Evolutionary conservation across 2,888 invertebrate species (phyloP).

Genomic region (Hydraecia micacea): DNA sequence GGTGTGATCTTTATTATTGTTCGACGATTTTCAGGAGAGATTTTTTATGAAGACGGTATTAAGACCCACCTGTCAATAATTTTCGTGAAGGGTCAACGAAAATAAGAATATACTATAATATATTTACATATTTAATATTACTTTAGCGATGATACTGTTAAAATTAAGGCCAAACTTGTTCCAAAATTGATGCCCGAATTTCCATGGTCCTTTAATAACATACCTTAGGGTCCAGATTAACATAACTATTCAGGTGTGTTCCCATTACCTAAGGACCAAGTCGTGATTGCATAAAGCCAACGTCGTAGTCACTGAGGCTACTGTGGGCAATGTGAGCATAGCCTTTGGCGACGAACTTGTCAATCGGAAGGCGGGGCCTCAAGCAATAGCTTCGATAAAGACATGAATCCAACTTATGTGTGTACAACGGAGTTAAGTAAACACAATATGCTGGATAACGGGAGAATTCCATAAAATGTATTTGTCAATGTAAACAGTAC

Average conservation of each 20-base stretch:
- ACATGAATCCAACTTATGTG: slow-evolving; percentile 46
- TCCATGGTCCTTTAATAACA: slow-evolving; percentile 1
- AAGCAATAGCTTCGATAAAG: slow-evolving; percentile 50
- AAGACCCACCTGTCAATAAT: slow-evolving; percentile 35
- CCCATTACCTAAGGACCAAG: slow-evolving; percentile 3
- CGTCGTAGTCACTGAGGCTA: slow-evolving; percentile 1
- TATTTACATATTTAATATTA: background rate
- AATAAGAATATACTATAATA: background rate
- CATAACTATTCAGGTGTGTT: slow-evolving; percentile 25
- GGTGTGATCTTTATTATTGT: slow-evolving; percentile 70
- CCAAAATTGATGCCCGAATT: background rate
- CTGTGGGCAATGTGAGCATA: slow-evolving; percentile 14
- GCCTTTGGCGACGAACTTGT: slow-evolving; percentile 50
- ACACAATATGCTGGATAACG: slow-evolving; percentile 57
- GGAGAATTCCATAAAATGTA: slow-evolving; percentile 54
- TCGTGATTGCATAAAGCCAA: slow-evolving; percentile 53
- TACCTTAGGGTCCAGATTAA: slow-evolving; percentile 10
- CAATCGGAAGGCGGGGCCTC: slow-evolving; percentile 51
- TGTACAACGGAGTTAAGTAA: slow-evolving; percentile 49
- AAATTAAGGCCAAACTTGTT: background rate
- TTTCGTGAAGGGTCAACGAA: slow-evolving; percentile 25
- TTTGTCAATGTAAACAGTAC: slow-evolving; percentile 54
- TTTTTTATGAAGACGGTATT: slow-evolving; percentile 36
- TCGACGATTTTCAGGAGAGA: slow-evolving; percentile 51
- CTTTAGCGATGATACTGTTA: background rate